Percentiles rank a stretch among this genome's conserved stretches.
These are phyloP conservation scores for Eulithis testata DNA, from an alignment of 2,888 invertebrate species.

Conservation along the genomic window DNA sequence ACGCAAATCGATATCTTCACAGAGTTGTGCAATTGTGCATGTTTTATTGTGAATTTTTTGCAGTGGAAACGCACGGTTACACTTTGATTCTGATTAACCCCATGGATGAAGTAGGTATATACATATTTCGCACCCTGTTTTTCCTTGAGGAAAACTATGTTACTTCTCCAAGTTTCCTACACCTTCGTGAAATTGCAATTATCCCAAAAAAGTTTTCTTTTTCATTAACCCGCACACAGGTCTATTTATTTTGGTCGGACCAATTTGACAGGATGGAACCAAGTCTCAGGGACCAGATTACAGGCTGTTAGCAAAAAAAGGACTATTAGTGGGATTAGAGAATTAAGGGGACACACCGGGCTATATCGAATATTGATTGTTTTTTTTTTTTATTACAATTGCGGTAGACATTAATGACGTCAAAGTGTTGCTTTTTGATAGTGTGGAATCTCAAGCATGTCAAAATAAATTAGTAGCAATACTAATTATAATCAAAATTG, in stretches of 20 bases:
- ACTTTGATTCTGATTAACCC: too few relatives aligned
- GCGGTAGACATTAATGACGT: too few relatives aligned
- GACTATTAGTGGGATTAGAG: conserved; percentile 24
- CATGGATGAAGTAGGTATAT: too few relatives aligned
- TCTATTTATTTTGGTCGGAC: conserved; percentile 16
- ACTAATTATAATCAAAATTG: too few relatives aligned
- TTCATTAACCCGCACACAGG: conserved; percentile 7
- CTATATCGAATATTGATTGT: not conserved
- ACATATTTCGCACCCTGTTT: not conserved
- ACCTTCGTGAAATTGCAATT: not conserved
- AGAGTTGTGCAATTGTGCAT: too few relatives aligned
- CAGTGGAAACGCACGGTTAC: too few relatives aligned
- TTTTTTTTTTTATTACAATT: too few relatives aligned
- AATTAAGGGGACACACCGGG: conserved; percentile 8
- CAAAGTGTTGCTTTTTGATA: too few relatives aligned
- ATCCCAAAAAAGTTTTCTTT: not conserved
- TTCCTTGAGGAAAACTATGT: not conserved
- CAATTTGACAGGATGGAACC: conserved; percentile 22
- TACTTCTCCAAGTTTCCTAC: not conserved
- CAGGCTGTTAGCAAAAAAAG: conserved; percentile 22
- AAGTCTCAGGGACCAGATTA: conserved; percentile 15
- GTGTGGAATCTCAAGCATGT: too few relatives aligned
- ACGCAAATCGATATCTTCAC: too few relatives aligned
- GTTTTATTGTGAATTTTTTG: too few relatives aligned
- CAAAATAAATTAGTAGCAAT: too few relatives aligned